Evolutionary conservation across 2,797 vertebrate genomes (phyloP), one percentile per base, ranked within the genome.

Genomic region (Girardinus metallicus): DNA sequence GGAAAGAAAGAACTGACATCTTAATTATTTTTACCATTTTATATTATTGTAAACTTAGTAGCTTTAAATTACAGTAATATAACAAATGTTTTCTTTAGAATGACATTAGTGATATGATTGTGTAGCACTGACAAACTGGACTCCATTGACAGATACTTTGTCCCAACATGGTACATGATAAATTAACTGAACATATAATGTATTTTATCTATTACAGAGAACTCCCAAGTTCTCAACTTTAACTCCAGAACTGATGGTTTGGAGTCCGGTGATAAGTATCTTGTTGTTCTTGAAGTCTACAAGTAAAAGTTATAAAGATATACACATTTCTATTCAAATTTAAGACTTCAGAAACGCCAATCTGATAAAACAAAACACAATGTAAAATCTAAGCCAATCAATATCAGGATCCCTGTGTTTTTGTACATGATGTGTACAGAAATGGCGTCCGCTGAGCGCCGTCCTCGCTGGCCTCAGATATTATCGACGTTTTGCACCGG

Each of bases 401-500:
- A n/a, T n/a, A 44, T 41, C 26, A 41, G 53, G 44, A 44, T 16
- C 39, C 39, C 39, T 60, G 73, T 36, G 43, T 60, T 29, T 41
- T 1, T 18, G 26, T 57, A 15, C 36, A 44, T 79, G 6, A 16
- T 1, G 0, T 66, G 6, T 31, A 66, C 62, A 15, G 68, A 2
- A 46, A 55, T 7, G 10, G 8, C 55, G 26, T 74, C 29, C 74
- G 62, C n/a, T 3, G 51, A 71, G 51, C 81, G 84, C 23, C 10
- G 39, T 34, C n/a, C 34, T 16, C 46, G 49, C 9, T 12, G 41
- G 11, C 74, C 29, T 23, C 16, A 55, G 84, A 79, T 71, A 39
- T 80, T 18, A 43, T 49, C 26, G 70, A 66, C 72, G 80, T 41
- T 57, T 57, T 74, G 74, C 74, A 15, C 46, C 39, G 78, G 53